Evolutionary conservation across 2,888 invertebrate genomes (phyloP), one percentile per base, ranked within the genome.

Genomic region (Drosophila eohydei): DNA sequence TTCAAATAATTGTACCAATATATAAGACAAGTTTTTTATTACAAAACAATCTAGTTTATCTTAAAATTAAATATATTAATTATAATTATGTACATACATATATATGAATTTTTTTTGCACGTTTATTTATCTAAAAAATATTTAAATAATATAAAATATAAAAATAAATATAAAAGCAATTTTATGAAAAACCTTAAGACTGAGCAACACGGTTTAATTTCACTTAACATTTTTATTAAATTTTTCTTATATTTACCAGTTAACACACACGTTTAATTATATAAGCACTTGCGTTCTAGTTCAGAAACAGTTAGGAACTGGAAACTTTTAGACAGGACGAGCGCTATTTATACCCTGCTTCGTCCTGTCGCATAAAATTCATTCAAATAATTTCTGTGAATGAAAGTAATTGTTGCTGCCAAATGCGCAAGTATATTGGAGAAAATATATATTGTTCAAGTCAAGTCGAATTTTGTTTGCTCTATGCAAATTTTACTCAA

Each of bases 321-420:
- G 59, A 51, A 71, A 36, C 26, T 58, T 51, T 40, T 2, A 5
- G 38, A 11, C 30, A 36, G 8, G 41, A 30, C 28, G 58, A 51
- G 61, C 65, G 30, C 85, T 84, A 84, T 84, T 84, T 84, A 84
- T 84, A 89, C 79, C 69, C 50, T 2, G n/a, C 4, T 41, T 41
- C 56, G 46, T 66, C 50, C 60, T 76, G 41, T 3, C n/a, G 21
- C 40, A 46, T 38, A 32, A 50, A 60, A 72, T 66, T 55, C 59
- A 43, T 75, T 74, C 21, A 41, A 70, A 36, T 16, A 40, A 67
- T 67, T 43, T 48, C 8, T 46, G 12, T 57, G 56, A 64, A 51
- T 55, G 40, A 58, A 68, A 46, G n/a, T 38, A 52, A 16, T 7
- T 21, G 43, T 11, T 21, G 51, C 50, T 55, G 59, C 55, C 58